Base-by-base conservation (phyloP, 1,140 invertebrate genomes). In the Drosophila eugracilis region DNA sequence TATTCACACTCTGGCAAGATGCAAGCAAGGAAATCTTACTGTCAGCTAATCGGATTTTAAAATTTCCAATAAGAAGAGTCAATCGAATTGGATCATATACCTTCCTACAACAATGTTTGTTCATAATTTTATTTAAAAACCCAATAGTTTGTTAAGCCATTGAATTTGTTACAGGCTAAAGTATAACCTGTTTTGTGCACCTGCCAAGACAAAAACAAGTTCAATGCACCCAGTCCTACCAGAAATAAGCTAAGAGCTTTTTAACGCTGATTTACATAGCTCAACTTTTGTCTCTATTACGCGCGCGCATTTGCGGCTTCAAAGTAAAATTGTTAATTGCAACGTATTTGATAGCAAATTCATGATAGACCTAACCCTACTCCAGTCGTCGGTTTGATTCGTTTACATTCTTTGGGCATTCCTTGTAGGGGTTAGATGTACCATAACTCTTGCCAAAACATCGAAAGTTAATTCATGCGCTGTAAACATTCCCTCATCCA, bases 401-500 rank as follows among this genome's bases (percentile, higher is more conserved):
- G n/a, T n/a, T n/a, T n/a, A n/a, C n/a, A n/a, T n/a, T 42, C 19
- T 28, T 17, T 26, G 14, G 17, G 14, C 9, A 28, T 3, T 10
- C 9, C n/a, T 26, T n/a, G 14, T 14, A 9, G 12, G 3, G 37
- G 12, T 5, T 42, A 42, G 19, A 15, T 10, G 6, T 21, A 22
- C 36, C 36, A 39, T 9, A 39, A 39, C 21, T 24, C 41, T 42
- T 24, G 41, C 14, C 22, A 24, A 44, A 44, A 24, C 41, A 44
- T 14, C 21, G n/a, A 2, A 44, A 28, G 14, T 17, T 45, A 28
- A 45, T 45, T 45, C 44, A 45, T 45, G 44, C 44, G 44, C 44
- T 45, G 44, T 45, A 45, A 45, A 45, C 42, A 26, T 15, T 15
- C 22, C 15, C 24, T 28, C 22, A 7, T 10, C 24, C 44, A 45